Evolutionary conservation across 2,888 invertebrate genomes (phyloP).

Genomic region (Macaria notata): DNA sequence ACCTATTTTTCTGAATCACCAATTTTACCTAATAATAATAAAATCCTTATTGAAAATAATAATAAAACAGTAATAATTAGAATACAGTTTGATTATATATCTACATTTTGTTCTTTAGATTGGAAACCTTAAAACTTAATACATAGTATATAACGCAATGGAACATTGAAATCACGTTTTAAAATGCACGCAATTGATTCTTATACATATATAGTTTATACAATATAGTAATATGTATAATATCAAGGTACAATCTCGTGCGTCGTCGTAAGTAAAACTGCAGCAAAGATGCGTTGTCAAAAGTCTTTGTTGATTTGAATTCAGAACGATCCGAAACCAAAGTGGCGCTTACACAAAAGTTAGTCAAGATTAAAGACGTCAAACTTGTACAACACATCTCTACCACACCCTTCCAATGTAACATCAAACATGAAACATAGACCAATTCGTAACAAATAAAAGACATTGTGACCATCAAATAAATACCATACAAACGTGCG

Average conservation of each 20-base stretch:
- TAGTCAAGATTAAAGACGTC: no score
- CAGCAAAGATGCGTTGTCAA: no score
- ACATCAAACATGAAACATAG: background rate
- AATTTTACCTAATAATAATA: slow-evolving; percentile 28
- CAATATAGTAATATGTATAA: slow-evolving; percentile 9
- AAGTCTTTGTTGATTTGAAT: no score
- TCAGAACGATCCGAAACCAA: no score
- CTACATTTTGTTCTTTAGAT: slow-evolving; percentile 31
- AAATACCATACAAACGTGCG: slow-evolving; percentile 41
- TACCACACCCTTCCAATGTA: background rate
- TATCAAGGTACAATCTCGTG: slow-evolving; percentile 3
- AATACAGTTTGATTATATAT: slow-evolving; percentile 30
- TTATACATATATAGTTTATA: slow-evolving; percentile 10
- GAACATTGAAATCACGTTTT: slow-evolving; percentile 14
- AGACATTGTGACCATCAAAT: slow-evolving; percentile 62
- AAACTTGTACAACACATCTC: no score
- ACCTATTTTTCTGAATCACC: slow-evolving; percentile 47
- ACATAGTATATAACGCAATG: slow-evolving; percentile 16
- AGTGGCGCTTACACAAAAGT: no score
- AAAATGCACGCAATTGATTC: slow-evolving; percentile 14
- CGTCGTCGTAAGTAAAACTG: no score
- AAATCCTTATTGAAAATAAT: slow-evolving; percentile 27
- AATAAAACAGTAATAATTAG: slow-evolving; percentile 29
- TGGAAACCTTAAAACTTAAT: slow-evolving; percentile 19
- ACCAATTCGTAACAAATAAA: slow-evolving; percentile 37